Evolutionary conservation across 2,113 vertebrate species (phyloP), one percentile per base, ranked within the genome.

Genomic region (Cyanoramphus novaezelandiae): DNA sequence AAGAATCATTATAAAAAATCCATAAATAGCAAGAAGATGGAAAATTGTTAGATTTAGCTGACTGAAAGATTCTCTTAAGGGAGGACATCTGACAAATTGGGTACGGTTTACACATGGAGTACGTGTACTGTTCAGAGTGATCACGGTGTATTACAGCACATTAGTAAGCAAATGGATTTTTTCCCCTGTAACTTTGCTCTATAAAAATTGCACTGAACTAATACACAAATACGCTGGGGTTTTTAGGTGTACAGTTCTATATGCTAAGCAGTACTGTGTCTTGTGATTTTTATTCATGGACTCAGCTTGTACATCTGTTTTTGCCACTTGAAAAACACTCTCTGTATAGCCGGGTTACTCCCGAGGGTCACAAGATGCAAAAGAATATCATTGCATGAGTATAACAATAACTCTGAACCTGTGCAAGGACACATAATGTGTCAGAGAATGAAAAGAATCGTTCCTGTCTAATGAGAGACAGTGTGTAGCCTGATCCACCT

Each of bases 351-450:
- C 14, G 6, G 53, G 25, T 60, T 88, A 13, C 37, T 85, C 55
- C 19, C 0, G 0, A 53, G 37, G 25, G 13, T 19, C 4, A 1
- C 29, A 33, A 37, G 35, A 33, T 16, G 35, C 17, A 39, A 70
- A 86, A 55, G 17, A 89, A 5, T 67, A 39, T 74, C 57, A 7
- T 24, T 78, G 44, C 20, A 17, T 47, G 35, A 14, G 82, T 74
- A 2, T 41, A 39, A 27, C 43, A 84, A 13, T 44, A 53, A 70
- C n/a, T 70, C 44, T 77, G 75, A 57, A 88, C 37, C 37, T 35
- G 1, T n/a, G n/a, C 67, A 69, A 70, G 41, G 31, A n/a, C 35
- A 52, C 13, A 10, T 15, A 60, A 17, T 2, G 10, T 59, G 82
- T 74, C 46, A 70, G 76, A 67, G 80, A 92, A 55, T 3, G 2